Conservation (phyloP, 1,140 invertebrate genomes). For the Tetramorium parvispinum region DNA sequence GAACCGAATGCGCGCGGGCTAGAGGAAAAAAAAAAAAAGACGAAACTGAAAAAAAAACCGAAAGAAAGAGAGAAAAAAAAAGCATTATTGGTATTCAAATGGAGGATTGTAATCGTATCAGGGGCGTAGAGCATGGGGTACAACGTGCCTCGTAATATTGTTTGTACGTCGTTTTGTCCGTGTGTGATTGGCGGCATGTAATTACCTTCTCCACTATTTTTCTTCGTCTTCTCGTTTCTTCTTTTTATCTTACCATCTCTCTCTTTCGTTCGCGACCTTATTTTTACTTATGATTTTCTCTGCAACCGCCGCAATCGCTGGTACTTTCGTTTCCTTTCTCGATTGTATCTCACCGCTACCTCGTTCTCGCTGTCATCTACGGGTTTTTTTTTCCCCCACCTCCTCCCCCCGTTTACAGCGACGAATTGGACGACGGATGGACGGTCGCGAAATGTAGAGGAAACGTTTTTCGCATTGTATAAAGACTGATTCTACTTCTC, state of each 20-base stretch:
- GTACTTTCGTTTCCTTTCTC: slow-evolving; percentile 44
- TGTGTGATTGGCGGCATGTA: slow-evolving; percentile 75
- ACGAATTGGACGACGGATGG: slow-evolving; percentile 40
- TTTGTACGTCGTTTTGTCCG: slow-evolving; percentile 77
- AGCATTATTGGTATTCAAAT: slow-evolving; percentile 86
- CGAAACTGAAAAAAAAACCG: neutral
- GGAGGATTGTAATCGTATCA: slow-evolving; percentile 79
- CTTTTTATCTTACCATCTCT: slow-evolving; percentile 51
- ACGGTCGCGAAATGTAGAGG: slow-evolving; percentile 16
- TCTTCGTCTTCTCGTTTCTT: slow-evolving; percentile 55
- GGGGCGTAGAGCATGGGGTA: slow-evolving; percentile 74
- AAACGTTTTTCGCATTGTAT: slow-evolving; percentile 26
- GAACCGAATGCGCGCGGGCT: slow-evolving; percentile 45
- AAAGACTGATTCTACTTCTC: slow-evolving; percentile 23
- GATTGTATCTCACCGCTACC: slow-evolving; percentile 37
- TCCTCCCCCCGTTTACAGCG: neutral
- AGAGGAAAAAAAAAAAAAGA: slow-evolving; percentile 50
- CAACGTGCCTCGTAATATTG: slow-evolving; percentile 73
- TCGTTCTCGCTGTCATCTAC: slow-evolving; percentile 32
- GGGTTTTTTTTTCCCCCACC: neutral
- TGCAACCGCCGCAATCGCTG: slow-evolving; percentile 20
- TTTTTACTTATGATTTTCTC: slow-evolving; percentile 47
- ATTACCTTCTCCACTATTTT: slow-evolving; percentile 59
- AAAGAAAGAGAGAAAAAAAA: slow-evolving; percentile 66
- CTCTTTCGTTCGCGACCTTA: slow-evolving; percentile 56